Percentiles rank a stretch among this genome's conserved stretches.
phyloP scores from a whole-genome alignment of 2,113 vertebrate genomes.

The Centrocercus urophasianus region DNA sequence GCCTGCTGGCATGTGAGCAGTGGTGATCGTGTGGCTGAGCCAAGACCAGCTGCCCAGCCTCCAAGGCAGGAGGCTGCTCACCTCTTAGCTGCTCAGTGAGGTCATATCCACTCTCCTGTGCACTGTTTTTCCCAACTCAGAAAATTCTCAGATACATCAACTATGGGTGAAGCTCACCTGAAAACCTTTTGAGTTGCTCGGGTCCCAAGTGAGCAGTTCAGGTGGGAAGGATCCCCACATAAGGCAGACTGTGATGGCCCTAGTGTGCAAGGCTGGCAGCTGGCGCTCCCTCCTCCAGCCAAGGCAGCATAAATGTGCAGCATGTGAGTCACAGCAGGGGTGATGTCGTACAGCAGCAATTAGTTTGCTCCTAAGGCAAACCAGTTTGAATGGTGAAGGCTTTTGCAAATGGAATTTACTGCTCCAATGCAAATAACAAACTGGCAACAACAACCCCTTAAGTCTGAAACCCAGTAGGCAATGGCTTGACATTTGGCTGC shows the following conservation, averaged over 20 bases:
- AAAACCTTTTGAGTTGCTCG: background rate
- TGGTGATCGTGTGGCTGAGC: background rate
- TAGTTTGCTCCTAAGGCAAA: slow-evolving; percentile 51
- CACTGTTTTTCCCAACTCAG: background rate
- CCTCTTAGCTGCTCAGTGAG: accelerated
- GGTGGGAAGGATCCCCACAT: accelerated
- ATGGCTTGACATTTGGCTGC: slow-evolving; percentile 54
- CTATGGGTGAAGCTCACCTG: background rate
- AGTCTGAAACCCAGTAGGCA: slow-evolving; percentile 1
- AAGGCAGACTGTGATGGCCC: background rate
- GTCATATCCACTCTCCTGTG: background rate
- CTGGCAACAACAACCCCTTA: slow-evolving; percentile 35
- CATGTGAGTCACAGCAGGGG: background rate
- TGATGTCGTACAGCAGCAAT: slow-evolving; percentile 17
- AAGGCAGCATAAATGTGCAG: background rate
- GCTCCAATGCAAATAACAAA: slow-evolving; percentile 50
- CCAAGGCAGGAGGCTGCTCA: background rate
- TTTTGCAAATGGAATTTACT: slow-evolving; percentile 36
- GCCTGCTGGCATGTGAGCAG: accelerated
- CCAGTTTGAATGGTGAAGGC: background rate
- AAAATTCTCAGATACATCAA: background rate
- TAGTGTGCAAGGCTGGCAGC: slow-evolving; percentile 25
- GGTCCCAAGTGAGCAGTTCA: background rate
- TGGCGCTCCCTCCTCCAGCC: background rate
- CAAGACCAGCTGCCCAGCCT: background rate